Evolutionary conservation across 2,888 invertebrate species (phyloP).

Genomic region (Allygus modestus): DNA sequence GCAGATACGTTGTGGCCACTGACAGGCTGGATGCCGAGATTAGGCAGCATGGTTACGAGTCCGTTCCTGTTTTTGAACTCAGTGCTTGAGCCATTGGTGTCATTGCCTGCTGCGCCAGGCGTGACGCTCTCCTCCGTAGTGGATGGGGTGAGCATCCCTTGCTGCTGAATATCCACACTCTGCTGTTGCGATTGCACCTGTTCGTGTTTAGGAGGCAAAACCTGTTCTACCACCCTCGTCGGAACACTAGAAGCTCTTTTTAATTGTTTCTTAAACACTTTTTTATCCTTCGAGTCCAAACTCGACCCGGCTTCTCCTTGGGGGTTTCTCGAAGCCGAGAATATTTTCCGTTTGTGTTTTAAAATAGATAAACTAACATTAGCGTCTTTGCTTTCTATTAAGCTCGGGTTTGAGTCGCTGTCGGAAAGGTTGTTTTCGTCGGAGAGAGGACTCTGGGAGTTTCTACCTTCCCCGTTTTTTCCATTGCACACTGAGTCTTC

Average conservation of each 20-base stretch:
- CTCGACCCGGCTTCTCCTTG: conserved; percentile 67
- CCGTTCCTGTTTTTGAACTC: conserved; percentile 76
- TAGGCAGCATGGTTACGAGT: conserved; percentile 80
- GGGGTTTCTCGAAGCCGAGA: conserved; percentile 81
- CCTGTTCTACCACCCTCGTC: conserved; percentile 67
- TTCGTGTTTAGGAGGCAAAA: conserved; percentile 77
- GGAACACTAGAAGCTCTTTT: conserved; percentile 86
- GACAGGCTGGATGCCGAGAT: conserved; percentile 85
- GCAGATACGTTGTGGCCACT: conserved; percentile 85
- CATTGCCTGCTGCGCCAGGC: conserved; percentile 74
- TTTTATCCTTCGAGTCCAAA: conserved; percentile 67
- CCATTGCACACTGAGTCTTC: conserved; percentile 89
- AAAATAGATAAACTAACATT: conserved; percentile 82
- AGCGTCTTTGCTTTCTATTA: conserved; percentile 73
- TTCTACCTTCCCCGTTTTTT: conserved; percentile 74
- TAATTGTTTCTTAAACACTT: conserved; percentile 75
- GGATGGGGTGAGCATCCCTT: conserved; percentile 76
- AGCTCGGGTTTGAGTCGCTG: conserved; percentile 84
- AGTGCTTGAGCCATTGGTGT: conserved; percentile 66
- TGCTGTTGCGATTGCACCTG: conserved; percentile 80
- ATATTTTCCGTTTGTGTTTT: conserved; percentile 89
- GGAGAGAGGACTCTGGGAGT: conserved; percentile 77
- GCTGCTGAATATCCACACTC: conserved; percentile 72
- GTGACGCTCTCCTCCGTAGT: conserved; percentile 76
- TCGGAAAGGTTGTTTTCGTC: conserved; percentile 86